Evolutionary conservation across 2,888 invertebrate species (phyloP).

Genomic region (Gymnocheta viridis): DNA sequence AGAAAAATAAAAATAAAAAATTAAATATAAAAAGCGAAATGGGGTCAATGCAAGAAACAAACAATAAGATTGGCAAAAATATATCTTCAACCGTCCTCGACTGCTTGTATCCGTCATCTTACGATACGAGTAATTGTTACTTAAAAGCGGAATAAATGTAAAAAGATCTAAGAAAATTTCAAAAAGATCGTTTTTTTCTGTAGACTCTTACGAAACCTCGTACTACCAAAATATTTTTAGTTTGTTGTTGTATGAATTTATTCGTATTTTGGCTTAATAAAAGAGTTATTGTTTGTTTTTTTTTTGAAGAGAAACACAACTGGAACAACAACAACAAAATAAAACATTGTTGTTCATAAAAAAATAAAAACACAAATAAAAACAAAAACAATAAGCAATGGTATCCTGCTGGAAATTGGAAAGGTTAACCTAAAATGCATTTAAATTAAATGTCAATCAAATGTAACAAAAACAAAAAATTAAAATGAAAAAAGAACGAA

Average conservation of each 20-base stretch:
- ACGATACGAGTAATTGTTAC: conserved; percentile 50
- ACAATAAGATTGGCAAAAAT: conserved; percentile 57
- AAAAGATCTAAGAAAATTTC: conserved; percentile 61
- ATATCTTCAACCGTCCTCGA: conserved; percentile 14
- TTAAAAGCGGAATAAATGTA: conserved; percentile 54
- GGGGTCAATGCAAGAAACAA: conserved; percentile 63
- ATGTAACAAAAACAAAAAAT: conserved; percentile 48
- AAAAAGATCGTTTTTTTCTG: conserved; percentile 33
- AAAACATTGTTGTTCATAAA: conserved; percentile 18
- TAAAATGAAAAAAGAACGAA: conserved; percentile 5
- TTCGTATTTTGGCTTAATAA: conserved; percentile 10
- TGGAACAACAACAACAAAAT: neutral
- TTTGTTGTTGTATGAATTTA: neutral
- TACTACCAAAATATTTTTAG: conserved; percentile 10
- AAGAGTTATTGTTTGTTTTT: conserved; percentile 35
- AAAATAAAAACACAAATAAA: neutral
- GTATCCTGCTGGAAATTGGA: conserved; percentile 65
- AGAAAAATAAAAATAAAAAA: conserved; percentile 1
- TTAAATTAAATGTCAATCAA: conserved; percentile 75
- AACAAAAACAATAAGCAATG: conserved; percentile 42
- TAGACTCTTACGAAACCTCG: conserved; percentile 36
- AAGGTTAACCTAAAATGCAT: conserved; percentile 72
- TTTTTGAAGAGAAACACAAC: neutral
- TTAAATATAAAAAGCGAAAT: conserved; percentile 49
- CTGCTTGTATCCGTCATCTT: conserved; percentile 32